Evolutionary conservation across 1,140 invertebrate species (phyloP).

Genomic region (Drosophila pallidifrons): DNA sequence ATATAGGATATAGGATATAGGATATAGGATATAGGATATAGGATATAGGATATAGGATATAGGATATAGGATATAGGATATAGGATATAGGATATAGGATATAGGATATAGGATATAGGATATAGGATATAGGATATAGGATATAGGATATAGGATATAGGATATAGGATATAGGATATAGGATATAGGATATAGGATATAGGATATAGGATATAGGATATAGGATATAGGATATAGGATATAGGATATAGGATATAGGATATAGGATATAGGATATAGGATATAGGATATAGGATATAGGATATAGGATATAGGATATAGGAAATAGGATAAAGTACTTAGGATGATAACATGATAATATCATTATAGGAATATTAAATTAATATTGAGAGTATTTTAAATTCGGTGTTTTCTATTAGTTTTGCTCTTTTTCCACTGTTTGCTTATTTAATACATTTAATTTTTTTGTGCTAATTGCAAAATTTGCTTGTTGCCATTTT

Average conservation of each 20-base stretch:
- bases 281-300: no score
- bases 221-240: neutral
- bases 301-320: no score
- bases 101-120: no score
- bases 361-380: neutral
- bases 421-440: neutral
- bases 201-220: neutral
- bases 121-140: no score
- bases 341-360: no score
- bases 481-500: conserved; percentile 28
- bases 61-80: no score
- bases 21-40: no score
- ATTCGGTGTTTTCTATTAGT: neutral
- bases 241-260: neutral
- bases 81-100: no score
- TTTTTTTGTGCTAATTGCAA: conserved; percentile 28
- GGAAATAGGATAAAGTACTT: no score
- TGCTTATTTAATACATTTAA: conserved; percentile 6
- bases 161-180: neutral
- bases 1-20: no score
- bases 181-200: neutral
- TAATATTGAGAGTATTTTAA: conserved; percentile 1
- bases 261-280: no score
- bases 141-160: neutral
- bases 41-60: no score